Percentiles rank a stretch among this genome's conserved stretches.
Evolutionary conservation across 2,888 invertebrate genomes (phyloP).

Genomic region (Dasysyrphus tricinctus): DNA sequence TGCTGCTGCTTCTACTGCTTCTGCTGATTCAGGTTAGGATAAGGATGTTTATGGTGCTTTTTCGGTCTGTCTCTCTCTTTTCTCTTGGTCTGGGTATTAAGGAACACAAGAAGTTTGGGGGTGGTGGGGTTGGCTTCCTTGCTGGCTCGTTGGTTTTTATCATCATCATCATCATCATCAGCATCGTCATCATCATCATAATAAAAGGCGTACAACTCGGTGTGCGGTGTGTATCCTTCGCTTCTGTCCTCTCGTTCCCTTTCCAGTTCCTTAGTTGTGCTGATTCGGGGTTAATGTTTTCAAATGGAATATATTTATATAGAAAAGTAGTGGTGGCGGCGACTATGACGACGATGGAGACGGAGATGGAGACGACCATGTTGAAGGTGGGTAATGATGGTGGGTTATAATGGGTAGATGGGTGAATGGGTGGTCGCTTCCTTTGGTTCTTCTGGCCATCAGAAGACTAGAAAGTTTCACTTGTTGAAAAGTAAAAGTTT

Average conservation of each 20-base stretch:
- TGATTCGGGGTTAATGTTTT: constrained; percentile 75
- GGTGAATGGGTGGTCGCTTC: constrained; percentile 11
- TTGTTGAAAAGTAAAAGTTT: constrained; percentile 76
- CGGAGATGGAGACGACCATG: constrained; percentile 46
- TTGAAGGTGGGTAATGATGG: constrained; percentile 52
- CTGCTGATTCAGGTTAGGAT: constrained; percentile 41
- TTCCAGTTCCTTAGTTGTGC: constrained; percentile 29
- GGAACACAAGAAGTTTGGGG: constrained; percentile 64
- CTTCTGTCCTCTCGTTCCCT: neutral
- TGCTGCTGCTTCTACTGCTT: constrained; percentile 25
- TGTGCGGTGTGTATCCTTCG: constrained; percentile 63
- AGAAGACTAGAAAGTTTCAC: constrained; percentile 72
- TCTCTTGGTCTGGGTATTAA: constrained; percentile 35
- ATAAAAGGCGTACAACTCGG: constrained; percentile 71
- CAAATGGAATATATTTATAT: constrained; percentile 75
- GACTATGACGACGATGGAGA: constrained; percentile 33
- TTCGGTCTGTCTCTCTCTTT: constrained; percentile 57
- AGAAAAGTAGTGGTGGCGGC: constrained; percentile 62
- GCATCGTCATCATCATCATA: constrained; percentile 58
- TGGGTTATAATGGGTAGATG: constrained; percentile 7
- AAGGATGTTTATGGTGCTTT: constrained; percentile 63
- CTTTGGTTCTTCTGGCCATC: constrained; percentile 13
- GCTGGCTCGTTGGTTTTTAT: constrained; percentile 65
- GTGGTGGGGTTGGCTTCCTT: constrained; percentile 40
- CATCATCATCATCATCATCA: constrained; percentile 62